phyloP scores from a whole-genome alignment of 2,113 vertebrate genomes.

The Ascaphus truei region DNA sequence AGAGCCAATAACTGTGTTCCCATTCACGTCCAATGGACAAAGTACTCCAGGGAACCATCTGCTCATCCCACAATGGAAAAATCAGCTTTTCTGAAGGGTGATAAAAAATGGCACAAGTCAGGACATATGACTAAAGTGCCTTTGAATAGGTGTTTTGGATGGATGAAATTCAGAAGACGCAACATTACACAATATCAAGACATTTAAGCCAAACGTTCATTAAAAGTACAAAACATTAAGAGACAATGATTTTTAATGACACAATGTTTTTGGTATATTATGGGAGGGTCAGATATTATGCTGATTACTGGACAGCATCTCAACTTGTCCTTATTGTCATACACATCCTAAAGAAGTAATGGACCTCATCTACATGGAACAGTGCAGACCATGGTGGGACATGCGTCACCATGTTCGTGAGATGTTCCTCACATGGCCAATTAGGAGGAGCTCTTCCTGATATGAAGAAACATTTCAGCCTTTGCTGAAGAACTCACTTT shows the following conservation, averaged over 20 bases:
- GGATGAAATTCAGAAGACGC: not conserved
- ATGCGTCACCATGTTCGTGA: not conserved
- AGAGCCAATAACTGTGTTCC: not conserved
- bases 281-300: not conserved
- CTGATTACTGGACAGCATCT: not conserved
- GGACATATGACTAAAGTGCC: constrained; percentile 20
- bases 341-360: not conserved
- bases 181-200: not conserved
- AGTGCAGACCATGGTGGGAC: not conserved
- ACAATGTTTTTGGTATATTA: constrained; percentile 12
- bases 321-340: not conserved
- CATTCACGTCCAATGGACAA: constrained; percentile 9
- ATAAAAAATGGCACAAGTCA: not conserved
- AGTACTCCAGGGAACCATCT: constrained; percentile 16
- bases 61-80: not conserved
- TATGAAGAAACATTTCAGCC: not conserved
- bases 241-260: not conserved
- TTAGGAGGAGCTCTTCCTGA: not conserved
- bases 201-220: not conserved
- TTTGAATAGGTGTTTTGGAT: constrained; percentile 18
- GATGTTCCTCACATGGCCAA: not conserved
- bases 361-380: not conserved
- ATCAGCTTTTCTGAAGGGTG: not conserved
- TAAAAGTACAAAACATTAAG: not conserved
- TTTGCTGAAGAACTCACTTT: not conserved